Evolutionary conservation across 2,888 invertebrate genomes (phyloP).

Genomic region (Athrips mouffetella): DNA sequence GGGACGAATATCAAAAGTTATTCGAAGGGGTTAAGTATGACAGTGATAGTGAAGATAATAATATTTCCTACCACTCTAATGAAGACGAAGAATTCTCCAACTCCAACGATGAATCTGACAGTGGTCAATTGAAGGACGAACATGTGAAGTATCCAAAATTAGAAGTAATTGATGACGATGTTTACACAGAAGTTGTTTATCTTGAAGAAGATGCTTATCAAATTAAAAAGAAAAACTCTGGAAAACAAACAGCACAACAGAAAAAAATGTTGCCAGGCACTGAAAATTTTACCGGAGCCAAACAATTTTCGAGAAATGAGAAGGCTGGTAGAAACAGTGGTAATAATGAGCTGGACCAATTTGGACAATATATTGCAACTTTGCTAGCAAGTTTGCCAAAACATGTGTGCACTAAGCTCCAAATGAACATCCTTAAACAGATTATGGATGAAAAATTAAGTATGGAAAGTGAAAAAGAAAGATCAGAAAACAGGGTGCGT

Average conservation of each 20-base stretch:
- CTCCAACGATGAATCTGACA: neutral
- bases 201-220: neutral
- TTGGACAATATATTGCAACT: constrained; percentile 3
- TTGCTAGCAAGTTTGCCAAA: neutral
- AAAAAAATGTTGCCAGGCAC: neutral
- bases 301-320: neutral
- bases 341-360: neutral
- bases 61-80: too few relatives aligned
- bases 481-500: too few relatives aligned
- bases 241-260: neutral
- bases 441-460: constrained; percentile 2
- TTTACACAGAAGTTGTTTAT: constrained; percentile 2
- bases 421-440: neutral
- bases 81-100: neutral
- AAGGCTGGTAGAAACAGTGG: neutral
- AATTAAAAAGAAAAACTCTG: neutral
- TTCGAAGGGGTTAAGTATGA: neutral
- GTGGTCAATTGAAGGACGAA: neutral
- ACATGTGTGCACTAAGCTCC: neutral
- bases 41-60: neutral
- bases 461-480: neutral
- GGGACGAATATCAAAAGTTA: neutral
- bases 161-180: neutral
- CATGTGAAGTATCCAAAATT: neutral
- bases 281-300: neutral